A percentile compares a stretch with the other conserved stretches of the same genome.
Conservation (phyloP, 2,888 invertebrate genomes). For the Gastracanthus pulcherrimus region DNA sequence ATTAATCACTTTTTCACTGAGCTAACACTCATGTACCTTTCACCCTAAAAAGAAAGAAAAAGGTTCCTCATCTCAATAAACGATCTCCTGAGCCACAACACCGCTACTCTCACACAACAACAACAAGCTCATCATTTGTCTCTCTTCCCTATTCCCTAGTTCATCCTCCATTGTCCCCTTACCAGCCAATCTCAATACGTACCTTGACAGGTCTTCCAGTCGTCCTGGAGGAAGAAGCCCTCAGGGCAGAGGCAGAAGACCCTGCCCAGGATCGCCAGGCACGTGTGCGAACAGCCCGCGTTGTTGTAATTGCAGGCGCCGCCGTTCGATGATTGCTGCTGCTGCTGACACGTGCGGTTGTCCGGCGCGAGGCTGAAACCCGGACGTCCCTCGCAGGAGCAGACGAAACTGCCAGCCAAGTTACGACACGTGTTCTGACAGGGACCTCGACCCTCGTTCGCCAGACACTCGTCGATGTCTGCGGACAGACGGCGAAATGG, state of each 20-base stretch:
- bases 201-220: conserved; percentile 77
- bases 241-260: conserved; percentile 76
- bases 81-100: too few relatives aligned
- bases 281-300: conserved; percentile 82
- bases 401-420: conserved; percentile 80
- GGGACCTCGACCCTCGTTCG: conserved; percentile 83
- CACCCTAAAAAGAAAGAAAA: too few relatives aligned
- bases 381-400: conserved; percentile 80
- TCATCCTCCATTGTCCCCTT: neutral
- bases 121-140: too few relatives aligned
- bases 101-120: too few relatives aligned
- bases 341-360: conserved; percentile 79
- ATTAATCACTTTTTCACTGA: too few relatives aligned
- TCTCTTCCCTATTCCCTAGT: neutral
- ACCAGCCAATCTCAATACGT: neutral
- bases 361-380: conserved; percentile 80
- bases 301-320: conserved; percentile 79
- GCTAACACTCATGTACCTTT: too few relatives aligned
- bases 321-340: neutral
- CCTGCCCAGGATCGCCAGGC: conserved; percentile 80
- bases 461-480: conserved; percentile 82
- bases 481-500: too few relatives aligned
- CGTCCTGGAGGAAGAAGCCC: conserved; percentile 74
- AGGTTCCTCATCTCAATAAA: too few relatives aligned
- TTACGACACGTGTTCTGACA: conserved; percentile 83